Percentiles rank a stretch among this genome's conserved stretches.
Conservation (phyloP, 2,113 vertebrate species). For the Geococcyx californianus region DNA sequence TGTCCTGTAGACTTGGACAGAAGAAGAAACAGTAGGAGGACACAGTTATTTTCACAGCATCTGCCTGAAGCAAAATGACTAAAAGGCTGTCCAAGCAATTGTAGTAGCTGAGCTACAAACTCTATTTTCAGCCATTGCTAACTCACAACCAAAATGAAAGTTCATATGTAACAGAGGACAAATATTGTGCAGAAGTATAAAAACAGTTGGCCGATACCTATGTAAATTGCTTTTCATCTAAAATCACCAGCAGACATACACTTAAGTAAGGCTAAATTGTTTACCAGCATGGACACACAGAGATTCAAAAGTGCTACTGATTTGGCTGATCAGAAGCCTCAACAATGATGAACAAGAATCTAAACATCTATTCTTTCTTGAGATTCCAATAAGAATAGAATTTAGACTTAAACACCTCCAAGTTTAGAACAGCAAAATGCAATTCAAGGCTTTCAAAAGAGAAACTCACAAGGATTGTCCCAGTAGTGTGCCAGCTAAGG, state of each 20-base stretch:
- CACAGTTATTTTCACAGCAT: background rate
- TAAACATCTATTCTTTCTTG: background rate
- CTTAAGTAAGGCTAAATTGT: background rate
- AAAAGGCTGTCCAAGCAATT: background rate
- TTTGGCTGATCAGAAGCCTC: background rate
- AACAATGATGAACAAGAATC: background rate
- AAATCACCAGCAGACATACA: background rate
- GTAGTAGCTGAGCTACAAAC: background rate
- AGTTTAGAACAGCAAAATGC: background rate
- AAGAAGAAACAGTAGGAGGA: background rate
- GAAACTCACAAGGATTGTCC: background rate
- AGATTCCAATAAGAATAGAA: background rate
- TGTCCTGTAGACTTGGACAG: background rate
- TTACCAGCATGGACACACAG: background rate
- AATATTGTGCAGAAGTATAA: background rate
- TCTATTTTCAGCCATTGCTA: background rate
- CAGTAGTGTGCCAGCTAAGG: fast-evolving
- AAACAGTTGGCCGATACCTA: background rate
- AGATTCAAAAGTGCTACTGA: background rate
- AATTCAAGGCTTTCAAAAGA: background rate
- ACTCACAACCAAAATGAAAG: background rate
- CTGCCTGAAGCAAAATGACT: background rate
- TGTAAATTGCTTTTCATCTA: background rate
- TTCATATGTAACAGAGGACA: background rate
- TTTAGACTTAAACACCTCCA: background rate